Conservation (phyloP, 2,888 invertebrate genomes). For the Apamea monoglypha region DNA sequence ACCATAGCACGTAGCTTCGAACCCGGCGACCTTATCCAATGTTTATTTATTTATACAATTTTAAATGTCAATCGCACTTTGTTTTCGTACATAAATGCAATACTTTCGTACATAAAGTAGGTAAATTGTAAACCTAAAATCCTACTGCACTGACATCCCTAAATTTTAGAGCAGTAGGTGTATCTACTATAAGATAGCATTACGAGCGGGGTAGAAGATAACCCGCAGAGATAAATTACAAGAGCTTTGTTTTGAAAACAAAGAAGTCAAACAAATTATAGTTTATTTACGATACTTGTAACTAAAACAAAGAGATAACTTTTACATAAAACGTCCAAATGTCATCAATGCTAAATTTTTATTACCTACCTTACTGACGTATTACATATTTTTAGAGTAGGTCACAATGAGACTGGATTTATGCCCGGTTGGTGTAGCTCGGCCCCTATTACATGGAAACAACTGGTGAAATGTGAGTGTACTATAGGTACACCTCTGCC, state of each 20-base stretch:
- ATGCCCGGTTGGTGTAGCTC: background rate
- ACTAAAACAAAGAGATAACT: constrained; percentile 37
- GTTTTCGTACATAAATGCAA: background rate
- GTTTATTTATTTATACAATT: constrained; percentile 1
- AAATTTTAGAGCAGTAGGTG: no score
- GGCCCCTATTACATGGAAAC: background rate
- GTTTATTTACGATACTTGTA: constrained; percentile 37
- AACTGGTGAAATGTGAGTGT: background rate
- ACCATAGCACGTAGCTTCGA: background rate
- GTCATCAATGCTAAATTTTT: constrained; percentile 11
- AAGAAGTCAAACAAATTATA: constrained; percentile 22
- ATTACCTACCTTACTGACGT: background rate
- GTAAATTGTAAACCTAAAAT: background rate
- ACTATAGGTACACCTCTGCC: background rate
- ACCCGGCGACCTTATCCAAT: constrained; percentile 5
- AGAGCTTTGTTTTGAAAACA: constrained; percentile 44
- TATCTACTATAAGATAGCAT: no score
- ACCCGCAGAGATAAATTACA: constrained; percentile 5
- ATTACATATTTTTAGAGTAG: background rate
- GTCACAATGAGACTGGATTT: background rate
- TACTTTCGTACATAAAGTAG: background rate
- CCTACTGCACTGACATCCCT: no score
- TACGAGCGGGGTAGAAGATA: background rate
- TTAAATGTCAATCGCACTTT: constrained; percentile 17
- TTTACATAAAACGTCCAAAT: background rate